phyloP scores from a whole-genome alignment of 2,888 invertebrate species.

The Drosophila engyochracea region DNA sequence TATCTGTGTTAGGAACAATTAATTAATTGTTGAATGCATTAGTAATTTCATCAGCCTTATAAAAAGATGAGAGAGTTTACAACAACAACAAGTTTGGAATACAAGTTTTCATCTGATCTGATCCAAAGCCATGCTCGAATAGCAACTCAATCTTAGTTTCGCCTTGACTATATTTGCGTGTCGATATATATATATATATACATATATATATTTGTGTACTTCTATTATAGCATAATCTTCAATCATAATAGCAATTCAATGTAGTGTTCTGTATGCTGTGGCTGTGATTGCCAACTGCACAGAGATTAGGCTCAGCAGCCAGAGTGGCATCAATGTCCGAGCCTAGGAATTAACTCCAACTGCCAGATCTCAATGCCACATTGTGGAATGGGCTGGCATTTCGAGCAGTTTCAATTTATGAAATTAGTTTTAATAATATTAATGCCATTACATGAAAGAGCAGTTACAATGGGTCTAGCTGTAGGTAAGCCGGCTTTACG shows the following conservation, averaged over 20 bases:
- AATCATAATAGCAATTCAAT: conserved; percentile 20
- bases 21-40: background rate
- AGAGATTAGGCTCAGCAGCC: conserved; percentile 1
- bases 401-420: conserved; percentile 62
- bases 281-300: background rate
- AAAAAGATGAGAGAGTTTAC: background rate
- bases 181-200: background rate
- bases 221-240: conserved; percentile 13
- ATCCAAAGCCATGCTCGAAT: background rate
- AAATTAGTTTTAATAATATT: conserved; percentile 80
- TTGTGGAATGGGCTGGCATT: conserved; percentile 13
- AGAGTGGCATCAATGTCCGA: background rate
- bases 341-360: conserved; percentile 29
- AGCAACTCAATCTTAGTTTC: background rate
- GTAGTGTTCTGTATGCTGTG: background rate
- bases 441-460: conserved; percentile 68
- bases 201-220: background rate
- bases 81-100: background rate
- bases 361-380: background rate
- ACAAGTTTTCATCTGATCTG: background rate
- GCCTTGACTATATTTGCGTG: conserved; percentile 3
- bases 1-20: background rate
- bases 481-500: conserved; percentile 71
- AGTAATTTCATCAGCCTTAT: background rate
- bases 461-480: conserved; percentile 44